Evolutionary conservation across 1,140 invertebrate genomes (phyloP), one percentile per base, ranked within the genome.

Genomic region (Caenorhabditis briggsae): DNA sequence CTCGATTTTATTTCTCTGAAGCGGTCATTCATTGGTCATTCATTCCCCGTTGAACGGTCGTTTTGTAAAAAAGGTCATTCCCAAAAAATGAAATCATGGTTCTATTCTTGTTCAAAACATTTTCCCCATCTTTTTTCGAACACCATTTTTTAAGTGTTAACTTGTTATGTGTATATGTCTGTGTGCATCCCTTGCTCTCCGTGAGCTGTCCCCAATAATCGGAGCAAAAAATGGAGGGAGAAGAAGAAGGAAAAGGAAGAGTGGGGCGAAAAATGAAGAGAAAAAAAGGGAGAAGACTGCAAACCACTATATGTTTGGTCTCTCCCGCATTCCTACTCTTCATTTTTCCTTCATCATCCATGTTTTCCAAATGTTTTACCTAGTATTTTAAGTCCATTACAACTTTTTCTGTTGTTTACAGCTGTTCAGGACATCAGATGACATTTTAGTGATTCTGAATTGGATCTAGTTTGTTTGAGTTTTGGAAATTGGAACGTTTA

Each of bases 291-390:
- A n/a, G 56, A 58, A 58, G 56, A 58, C 56, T 58, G 59, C 59
- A 64, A 64, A 64, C 59, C 59, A 64, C 59, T 64, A 64, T 64
- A 64, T 64, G 23, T 64, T 25, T 64, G 59, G 59, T 16, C 59
- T 41, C 25, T 64, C 25, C 25, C 59, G 11, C 59, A 64, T 64
- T 64, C 56, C 56, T 58, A 58, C 56, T 64, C 23, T 64, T 64
- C 59, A 64, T 25, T 64, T 59, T 59, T 11, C n/a, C n/a, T n/a
- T n/a, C 20, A 23, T 20, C 56, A 33, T 33, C 33, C 33, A 59
- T 59, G 56, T 20, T 59, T 64, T 64, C 59, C 59, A 64, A 64
- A 64, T 64, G 59, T 64, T 64, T 64, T 64, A 64, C 59, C 59
- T 64, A n/a, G 56, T 58, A n/a, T 58, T 58, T 33, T 33, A 33